Percentiles rank a stretch among this genome's conserved stretches.
These are phyloP conservation scores for Kobus ellipsiprymnus DNA, from an alignment of 2,113 vertebrate genomes.

Conservation along the genomic window DNA sequence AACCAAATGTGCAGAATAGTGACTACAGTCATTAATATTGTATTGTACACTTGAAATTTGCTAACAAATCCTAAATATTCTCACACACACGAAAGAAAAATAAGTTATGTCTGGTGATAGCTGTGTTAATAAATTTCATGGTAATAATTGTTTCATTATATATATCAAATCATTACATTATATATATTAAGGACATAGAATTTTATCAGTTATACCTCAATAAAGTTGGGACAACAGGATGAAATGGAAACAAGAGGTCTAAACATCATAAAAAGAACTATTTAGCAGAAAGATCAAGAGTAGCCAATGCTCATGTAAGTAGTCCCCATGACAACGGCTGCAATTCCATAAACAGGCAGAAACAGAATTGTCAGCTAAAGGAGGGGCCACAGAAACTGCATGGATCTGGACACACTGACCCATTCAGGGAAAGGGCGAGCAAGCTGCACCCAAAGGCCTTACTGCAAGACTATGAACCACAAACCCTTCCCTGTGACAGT, in stretches of 20 bases:
- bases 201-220: not conserved
- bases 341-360: not conserved
- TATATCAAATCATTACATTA: not conserved
- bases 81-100: not conserved
- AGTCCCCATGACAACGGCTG: not conserved
- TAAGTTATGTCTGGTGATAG: not conserved
- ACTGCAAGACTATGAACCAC: not conserved
- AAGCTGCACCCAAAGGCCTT: not conserved
- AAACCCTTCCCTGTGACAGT: not conserved
- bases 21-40: not conserved
- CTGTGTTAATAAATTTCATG: not conserved
- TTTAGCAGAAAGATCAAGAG: not conserved
- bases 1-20: not conserved
- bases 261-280: not conserved
- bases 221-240: not conserved
- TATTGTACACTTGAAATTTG: not conserved
- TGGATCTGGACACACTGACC: not conserved
- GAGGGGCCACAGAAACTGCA: not conserved
- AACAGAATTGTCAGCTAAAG: not conserved
- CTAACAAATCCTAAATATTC: not conserved
- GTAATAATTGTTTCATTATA: not conserved
- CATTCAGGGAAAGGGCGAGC: not conserved
- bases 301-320: not conserved
- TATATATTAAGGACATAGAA: not conserved
- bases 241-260: not conserved